Conservation (phyloP, 2,888 invertebrate genomes). For the Eristalis pertinax region DNA sequence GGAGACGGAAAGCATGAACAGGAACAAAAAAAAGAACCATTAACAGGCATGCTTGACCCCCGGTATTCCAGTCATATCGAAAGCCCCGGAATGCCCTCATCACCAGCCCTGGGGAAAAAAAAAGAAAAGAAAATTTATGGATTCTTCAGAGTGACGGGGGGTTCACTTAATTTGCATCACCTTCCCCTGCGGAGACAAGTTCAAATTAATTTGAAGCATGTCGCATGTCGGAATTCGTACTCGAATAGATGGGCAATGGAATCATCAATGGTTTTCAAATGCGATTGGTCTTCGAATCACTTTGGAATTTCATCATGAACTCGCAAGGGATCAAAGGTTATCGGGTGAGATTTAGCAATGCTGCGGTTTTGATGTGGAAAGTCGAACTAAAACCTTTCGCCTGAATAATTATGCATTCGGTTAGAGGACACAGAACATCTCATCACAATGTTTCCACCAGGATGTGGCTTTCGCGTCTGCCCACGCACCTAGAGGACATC, state of each 20-base stretch:
- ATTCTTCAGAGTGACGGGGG: slow-evolving; percentile 7
- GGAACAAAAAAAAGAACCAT: slow-evolving; percentile 5
- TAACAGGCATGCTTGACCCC: slow-evolving; percentile 1
- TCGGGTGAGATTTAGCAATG: background rate
- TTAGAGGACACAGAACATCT: too few relatives aligned
- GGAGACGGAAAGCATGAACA: background rate
- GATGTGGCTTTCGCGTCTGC: too few relatives aligned
- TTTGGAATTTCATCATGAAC: background rate
- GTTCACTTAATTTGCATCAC: slow-evolving; percentile 25
- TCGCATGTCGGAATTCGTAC: background rate
- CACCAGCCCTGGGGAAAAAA: background rate
- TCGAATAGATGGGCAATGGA: background rate
- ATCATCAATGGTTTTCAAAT: background rate
- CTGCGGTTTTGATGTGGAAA: background rate
- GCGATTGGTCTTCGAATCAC: background rate
- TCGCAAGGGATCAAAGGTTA: background rate
- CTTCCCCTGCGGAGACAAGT: slow-evolving; percentile 14
- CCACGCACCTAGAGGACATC: too few relatives aligned
- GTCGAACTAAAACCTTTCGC: background rate
- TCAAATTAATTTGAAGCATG: slow-evolving; percentile 19
- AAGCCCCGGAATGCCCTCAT: slow-evolving; percentile 14
- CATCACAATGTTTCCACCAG: too few relatives aligned
- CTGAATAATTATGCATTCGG: background rate
- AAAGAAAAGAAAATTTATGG: slow-evolving; percentile 27
- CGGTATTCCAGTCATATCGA: slow-evolving; percentile 4